A percentile compares a stretch with the other conserved stretches of the same genome.
phyloP scores from a whole-genome alignment of 2,797 vertebrate species.

The Pseudomugil tenellus region DNA sequence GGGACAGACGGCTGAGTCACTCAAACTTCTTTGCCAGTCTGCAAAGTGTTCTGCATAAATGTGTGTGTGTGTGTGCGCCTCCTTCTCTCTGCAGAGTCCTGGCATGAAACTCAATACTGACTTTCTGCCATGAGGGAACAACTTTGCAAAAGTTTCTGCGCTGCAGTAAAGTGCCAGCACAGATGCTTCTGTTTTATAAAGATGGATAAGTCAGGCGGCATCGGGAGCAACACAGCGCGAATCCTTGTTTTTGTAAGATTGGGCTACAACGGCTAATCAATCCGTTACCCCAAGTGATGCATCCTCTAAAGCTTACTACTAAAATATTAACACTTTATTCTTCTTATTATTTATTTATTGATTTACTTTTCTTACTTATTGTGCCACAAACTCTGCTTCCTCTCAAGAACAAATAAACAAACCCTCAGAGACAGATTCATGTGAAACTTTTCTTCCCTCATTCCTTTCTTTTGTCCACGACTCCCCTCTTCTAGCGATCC shows the following conservation, averaged over 20 bases:
- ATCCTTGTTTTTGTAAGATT: too few relatives aligned
- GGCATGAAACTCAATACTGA: slow-evolving; percentile 13
- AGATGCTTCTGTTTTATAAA: slow-evolving; percentile 18
- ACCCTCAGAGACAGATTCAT: slow-evolving; percentile 31
- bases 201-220: slow-evolving; percentile 19
- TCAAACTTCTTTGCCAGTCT: slow-evolving; percentile 16
- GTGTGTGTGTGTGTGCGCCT: neutral
- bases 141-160: slow-evolving; percentile 20
- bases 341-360: slow-evolving; percentile 34
- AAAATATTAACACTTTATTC: slow-evolving; percentile 42
- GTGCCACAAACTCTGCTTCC: slow-evolving; percentile 1
- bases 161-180: slow-evolving; percentile 5
- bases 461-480: slow-evolving; percentile 2
- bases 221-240: neutral
- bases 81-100: neutral
- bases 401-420: slow-evolving; percentile 13
- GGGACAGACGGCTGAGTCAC: slow-evolving; percentile 45
- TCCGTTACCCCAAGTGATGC: neutral
- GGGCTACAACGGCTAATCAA: slow-evolving; percentile 44
- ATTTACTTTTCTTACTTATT: slow-evolving; percentile 26
- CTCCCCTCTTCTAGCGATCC: slow-evolving; percentile 85
- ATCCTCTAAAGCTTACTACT: slow-evolving; percentile 20
- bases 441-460: neutral
- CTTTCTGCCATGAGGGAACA: slow-evolving; percentile 14
- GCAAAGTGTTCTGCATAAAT: slow-evolving; percentile 23